These are phyloP conservation scores for Mastigias papua DNA, from an alignment of 30 jellyfish, hydroid and myxozoan genomes.

Conservation along the genomic window DNA sequence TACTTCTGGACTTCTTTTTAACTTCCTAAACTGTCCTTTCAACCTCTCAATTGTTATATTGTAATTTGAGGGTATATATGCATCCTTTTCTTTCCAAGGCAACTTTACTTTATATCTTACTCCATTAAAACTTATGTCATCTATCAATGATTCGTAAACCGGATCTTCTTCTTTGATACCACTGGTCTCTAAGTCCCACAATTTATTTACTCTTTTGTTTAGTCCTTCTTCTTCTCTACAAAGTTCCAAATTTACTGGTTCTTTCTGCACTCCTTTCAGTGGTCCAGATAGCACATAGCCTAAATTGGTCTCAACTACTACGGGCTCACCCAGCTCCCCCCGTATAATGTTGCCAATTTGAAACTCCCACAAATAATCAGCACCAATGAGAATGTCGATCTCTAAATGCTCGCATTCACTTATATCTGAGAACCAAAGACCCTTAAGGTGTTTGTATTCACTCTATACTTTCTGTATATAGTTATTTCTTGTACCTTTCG, in stretches of 20 bases:
- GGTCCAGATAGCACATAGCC: constrained; percentile 58
- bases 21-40: constrained; percentile 9
- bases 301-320: constrained; percentile 37
- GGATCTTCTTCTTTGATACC: constrained; percentile 33
- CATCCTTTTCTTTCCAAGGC: constrained; percentile 42
- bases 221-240: constrained; percentile 5
- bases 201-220: neutral
- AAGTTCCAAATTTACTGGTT: constrained; percentile 3
- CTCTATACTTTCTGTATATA: constrained; percentile 16
- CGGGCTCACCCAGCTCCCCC: constrained; percentile 25
- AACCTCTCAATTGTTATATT: neutral
- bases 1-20: constrained; percentile 15
- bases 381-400: constrained; percentile 27
- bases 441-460: neutral
- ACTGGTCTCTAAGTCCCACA: constrained; percentile 41
- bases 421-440: constrained; percentile 37
- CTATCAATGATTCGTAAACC: constrained; percentile 36
- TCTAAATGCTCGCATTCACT: constrained; percentile 28
- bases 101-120: constrained; percentile 37
- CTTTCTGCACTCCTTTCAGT: constrained; percentile 21
- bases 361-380: constrained; percentile 43
- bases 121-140: constrained; percentile 38
- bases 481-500: constrained; percentile 37
- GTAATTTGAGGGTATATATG: constrained; percentile 18
- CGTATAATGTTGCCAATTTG: constrained; percentile 33